Evolutionary conservation across 92 coral and sea anemone genomes (phyloP).

Genomic region (Paramuricea clavata): DNA sequence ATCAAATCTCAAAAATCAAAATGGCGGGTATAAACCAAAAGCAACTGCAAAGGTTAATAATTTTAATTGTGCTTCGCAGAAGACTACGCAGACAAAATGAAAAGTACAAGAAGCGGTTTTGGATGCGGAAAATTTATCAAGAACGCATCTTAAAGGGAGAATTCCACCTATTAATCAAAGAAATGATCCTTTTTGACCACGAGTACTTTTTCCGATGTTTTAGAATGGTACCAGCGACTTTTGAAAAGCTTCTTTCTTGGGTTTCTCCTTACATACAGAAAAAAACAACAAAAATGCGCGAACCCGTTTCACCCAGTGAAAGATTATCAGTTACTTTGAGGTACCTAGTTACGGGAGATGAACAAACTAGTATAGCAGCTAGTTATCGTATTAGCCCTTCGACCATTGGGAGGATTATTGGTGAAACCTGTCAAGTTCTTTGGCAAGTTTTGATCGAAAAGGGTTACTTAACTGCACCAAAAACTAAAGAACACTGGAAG

Average conservation of each 20-base stretch:
- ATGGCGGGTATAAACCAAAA: neutral
- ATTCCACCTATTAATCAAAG: neutral
- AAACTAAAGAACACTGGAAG: neutral
- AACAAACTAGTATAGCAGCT: neutral
- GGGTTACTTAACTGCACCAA: neutral
- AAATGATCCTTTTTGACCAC: neutral
- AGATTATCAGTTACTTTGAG: neutral
- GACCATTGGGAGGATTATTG: conserved; percentile 6
- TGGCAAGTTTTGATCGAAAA: conserved; percentile 9
- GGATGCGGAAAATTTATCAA: neutral
- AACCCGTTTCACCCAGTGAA: neutral
- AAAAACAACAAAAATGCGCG: neutral
- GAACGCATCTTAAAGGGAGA: conserved; percentile 1
- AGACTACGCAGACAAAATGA: neutral
- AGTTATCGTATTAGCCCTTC: conserved; percentile 21
- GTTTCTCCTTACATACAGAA: neutral
- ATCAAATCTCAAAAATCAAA: neutral
- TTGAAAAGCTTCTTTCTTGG: neutral
- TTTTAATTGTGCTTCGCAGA: neutral
- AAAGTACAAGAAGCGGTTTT: neutral
- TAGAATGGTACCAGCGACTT: neutral
- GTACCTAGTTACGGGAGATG: conserved; percentile 6
- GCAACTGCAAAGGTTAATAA: neutral
- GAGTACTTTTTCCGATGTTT: conserved; percentile 6
- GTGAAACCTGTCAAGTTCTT: neutral